Percentiles rank a stretch among this genome's conserved stretches.
Conservation (phyloP, 2,888 invertebrate species). For the Andrena camellia region DNA sequence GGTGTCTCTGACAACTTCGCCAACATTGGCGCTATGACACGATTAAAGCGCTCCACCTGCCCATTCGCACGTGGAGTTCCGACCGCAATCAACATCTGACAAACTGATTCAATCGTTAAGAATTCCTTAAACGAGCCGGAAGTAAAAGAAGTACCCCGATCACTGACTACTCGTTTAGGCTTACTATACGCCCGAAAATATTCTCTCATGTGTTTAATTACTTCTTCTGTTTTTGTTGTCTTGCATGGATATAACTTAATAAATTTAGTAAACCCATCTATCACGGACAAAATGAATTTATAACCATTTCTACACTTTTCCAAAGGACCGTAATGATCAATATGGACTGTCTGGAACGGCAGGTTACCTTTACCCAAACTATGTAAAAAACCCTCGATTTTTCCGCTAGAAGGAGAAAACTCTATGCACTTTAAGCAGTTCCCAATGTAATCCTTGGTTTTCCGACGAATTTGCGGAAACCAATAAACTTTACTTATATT, state of each 20-base stretch:
- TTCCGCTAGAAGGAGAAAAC: conserved; percentile 20
- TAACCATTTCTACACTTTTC: conserved; percentile 21
- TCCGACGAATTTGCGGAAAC: too few species aligned
- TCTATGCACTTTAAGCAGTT: conserved; percentile 38
- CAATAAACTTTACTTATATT: too few species aligned
- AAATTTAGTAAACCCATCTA: conserved; percentile 23
- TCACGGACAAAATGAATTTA: conserved; percentile 2
- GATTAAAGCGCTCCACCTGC: conserved; percentile 17
- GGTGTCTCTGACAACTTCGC: neutral
- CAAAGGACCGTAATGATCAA: conserved; percentile 27
- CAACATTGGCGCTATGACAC: conserved; percentile 4
- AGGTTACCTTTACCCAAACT: conserved; percentile 15
- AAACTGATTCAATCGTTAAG: neutral
- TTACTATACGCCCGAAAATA: conserved; percentile 34
- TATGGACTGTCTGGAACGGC: conserved; percentile 17
- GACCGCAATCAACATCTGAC: conserved; percentile 21
- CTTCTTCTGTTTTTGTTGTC: conserved; percentile 14
- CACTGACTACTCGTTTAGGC: conserved; percentile 7
- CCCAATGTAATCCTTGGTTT: too few species aligned
- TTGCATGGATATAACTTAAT: conserved; percentile 27
- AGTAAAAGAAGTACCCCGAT: conserved; percentile 19
- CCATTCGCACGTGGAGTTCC: conserved; percentile 25
- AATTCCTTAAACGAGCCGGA: conserved; percentile 1
- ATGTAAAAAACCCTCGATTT: conserved; percentile 19
- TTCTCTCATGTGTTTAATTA: neutral